Conservation (phyloP, 2,797 vertebrate species). For the Limosa lapponica region DNA sequence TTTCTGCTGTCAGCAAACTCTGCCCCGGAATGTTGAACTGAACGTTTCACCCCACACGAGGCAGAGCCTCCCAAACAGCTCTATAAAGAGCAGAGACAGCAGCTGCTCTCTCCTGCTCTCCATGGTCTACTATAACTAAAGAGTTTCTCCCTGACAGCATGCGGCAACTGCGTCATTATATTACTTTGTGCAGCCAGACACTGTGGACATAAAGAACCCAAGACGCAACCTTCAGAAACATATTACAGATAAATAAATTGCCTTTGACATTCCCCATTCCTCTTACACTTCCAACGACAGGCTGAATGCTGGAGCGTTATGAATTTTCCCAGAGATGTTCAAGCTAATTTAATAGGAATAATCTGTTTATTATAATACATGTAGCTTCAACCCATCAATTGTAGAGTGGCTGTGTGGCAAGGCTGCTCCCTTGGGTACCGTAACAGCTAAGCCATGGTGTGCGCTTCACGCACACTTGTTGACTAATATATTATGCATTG, state of each 20-base stretch:
- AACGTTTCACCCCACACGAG: not conserved
- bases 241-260: conserved; percentile 10
- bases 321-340: not conserved
- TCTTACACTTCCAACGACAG: not conserved
- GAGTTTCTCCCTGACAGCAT: not conserved
- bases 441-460: rapidly evolving
- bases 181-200: not conserved
- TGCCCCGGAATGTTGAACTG: not conserved
- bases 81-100: not conserved
- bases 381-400: not conserved
- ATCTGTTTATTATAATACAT: not conserved
- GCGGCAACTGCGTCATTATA: not conserved
- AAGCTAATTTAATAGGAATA: conserved; percentile 17
- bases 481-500: not conserved
- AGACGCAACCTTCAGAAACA: not conserved
- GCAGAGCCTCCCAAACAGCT: not conserved
- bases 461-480: not conserved
- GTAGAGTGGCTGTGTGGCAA: not conserved
- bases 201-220: not conserved
- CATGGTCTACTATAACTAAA: not conserved
- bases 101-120: not conserved
- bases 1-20: not conserved
- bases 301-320: not conserved
- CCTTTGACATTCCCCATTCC: not conserved
- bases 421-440: not conserved